Conservation (phyloP, 2,888 invertebrate species). For the Yponomeuta cagnagella region DNA sequence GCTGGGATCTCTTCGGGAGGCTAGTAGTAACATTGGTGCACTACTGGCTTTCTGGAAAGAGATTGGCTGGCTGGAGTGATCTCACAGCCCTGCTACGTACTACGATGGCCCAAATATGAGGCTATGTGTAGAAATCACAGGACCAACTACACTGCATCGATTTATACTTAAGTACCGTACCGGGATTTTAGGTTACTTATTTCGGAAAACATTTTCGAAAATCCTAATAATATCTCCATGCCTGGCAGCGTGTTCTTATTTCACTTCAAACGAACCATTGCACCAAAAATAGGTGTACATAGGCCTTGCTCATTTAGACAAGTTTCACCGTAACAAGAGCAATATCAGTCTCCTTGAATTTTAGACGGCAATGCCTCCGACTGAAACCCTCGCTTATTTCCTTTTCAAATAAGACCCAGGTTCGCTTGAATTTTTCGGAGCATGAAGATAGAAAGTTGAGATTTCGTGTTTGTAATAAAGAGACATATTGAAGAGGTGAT, state of each 20-base stretch:
- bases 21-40: no score
- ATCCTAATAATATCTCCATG: no score
- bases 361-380: neutral
- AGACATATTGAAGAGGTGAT: constrained; percentile 18
- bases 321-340: constrained; percentile 9
- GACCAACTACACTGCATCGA: no score
- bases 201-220: no score
- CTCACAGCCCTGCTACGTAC: no score
- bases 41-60: no score
- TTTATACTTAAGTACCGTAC: no score
- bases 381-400: neutral
- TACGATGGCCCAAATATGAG: no score
- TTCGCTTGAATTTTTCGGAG: neutral
- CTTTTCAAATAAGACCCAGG: neutral
- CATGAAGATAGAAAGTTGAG: constrained; percentile 12
- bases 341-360: constrained; percentile 3
- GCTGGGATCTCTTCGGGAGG: no score
- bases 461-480: constrained; percentile 15
- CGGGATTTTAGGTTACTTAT: no score
- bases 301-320: constrained; percentile 6
- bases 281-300: neutral
- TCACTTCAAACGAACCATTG: neutral
- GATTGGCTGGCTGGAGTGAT: no score
- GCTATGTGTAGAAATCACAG: no score
- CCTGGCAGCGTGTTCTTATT: neutral